A percentile compares a stretch with the other conserved stretches of the same genome.
phyloP scores from a whole-genome alignment of 2,113 vertebrate genomes.

The Rynchops niger region DNA sequence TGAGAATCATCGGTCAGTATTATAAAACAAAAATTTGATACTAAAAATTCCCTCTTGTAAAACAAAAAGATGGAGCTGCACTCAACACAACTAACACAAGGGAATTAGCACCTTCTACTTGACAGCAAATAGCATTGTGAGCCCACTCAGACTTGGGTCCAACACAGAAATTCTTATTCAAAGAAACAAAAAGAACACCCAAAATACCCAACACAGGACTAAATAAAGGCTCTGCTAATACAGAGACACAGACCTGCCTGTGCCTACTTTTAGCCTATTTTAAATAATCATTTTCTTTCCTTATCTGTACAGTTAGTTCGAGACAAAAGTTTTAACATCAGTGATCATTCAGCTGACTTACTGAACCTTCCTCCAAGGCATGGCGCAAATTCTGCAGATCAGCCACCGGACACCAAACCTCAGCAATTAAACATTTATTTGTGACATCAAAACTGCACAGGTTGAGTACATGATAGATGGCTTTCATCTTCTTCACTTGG shows the following conservation, averaged over 20 bases:
- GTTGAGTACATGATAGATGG: slow-evolving; percentile 96
- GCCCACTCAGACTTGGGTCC: not conserved
- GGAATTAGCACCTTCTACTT: not conserved
- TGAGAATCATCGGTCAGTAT: not conserved
- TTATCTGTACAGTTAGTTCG: not conserved
- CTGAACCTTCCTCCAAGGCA: slow-evolving; percentile 91
- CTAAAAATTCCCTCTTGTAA: not conserved
- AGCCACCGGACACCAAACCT: slow-evolving; percentile 93
- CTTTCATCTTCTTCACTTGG: slow-evolving; percentile 98
- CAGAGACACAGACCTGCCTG: not conserved
- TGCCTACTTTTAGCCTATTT: not conserved
- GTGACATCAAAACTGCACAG: slow-evolving; percentile 97
- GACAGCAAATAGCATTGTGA: not conserved
- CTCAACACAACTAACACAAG: not conserved
- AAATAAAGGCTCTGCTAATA: not conserved
- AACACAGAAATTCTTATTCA: not conserved
- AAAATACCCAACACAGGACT: not conserved
- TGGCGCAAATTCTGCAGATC: slow-evolving; percentile 83
- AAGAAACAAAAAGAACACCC: not conserved
- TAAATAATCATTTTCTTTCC: not conserved
- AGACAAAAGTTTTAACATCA: not conserved
- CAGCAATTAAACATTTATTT: slow-evolving; percentile 96
- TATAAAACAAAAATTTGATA: not conserved
- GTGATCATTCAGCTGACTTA: slow-evolving; percentile 68
- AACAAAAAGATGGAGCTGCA: not conserved